Conservation (phyloP, 2,888 invertebrate species). For the Noctua fimbriata region DNA sequence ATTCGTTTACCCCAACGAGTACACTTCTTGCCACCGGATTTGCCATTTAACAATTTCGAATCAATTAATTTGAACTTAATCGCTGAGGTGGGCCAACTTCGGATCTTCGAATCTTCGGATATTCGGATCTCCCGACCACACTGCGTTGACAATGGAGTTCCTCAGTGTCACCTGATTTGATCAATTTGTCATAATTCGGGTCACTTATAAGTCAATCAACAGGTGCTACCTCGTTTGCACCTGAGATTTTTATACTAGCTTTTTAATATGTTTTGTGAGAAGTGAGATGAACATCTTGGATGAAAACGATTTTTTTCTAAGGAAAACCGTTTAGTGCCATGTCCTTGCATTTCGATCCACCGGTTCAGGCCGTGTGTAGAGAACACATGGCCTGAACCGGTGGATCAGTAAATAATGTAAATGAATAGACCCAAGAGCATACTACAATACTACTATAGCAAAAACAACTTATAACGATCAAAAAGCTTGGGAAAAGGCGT, state of each 20-base stretch:
- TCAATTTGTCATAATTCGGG: constrained; percentile 24
- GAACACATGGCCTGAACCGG: no score
- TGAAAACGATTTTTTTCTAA: background rate
- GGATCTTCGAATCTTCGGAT: background rate
- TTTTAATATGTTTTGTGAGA: background rate
- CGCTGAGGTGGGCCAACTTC: constrained; percentile 34
- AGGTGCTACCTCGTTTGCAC: background rate
- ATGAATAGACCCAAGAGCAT: no score
- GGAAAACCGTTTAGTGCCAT: no score
- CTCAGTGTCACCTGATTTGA: constrained; percentile 19
- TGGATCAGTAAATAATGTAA: no score
- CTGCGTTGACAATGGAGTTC: constrained; percentile 43
- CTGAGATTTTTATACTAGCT: background rate
- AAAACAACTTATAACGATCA: background rate
- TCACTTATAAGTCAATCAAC: constrained; percentile 12
- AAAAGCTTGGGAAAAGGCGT: background rate
- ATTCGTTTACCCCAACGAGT: constrained; percentile 37
- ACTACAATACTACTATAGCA: background rate
- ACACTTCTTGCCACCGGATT: constrained; percentile 43
- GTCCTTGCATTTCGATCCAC: background rate
- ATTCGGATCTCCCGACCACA: constrained; percentile 5
- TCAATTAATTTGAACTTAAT: constrained; percentile 53
- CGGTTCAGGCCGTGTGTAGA: no score
- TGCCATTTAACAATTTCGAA: constrained; percentile 45
- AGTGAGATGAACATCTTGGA: background rate